phyloP scores from a whole-genome alignment of 2,888 invertebrate genomes.

The Anoncus sp. region DNA sequence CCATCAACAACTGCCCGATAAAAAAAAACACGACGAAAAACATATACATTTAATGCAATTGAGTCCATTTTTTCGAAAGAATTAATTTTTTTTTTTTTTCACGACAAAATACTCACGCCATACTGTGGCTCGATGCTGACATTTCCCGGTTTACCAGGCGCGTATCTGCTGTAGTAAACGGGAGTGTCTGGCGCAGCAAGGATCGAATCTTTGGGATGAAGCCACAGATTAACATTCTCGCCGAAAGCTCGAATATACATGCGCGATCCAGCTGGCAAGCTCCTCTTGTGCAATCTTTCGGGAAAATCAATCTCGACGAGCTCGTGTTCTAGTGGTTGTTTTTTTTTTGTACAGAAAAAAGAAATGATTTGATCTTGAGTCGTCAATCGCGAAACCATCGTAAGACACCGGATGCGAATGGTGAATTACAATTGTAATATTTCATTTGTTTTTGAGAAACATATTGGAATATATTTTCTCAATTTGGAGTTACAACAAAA shows the following conservation, averaged over 20 bases:
- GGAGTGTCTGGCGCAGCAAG: conserved; percentile 49
- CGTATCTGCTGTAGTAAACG: conserved; percentile 31
- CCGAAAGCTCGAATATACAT: conserved; percentile 57
- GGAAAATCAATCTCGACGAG: conserved; percentile 41
- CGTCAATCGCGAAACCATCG: too few relatives aligned
- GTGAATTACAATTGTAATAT: too few relatives aligned
- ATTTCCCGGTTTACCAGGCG: neutral
- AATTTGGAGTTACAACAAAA: too few relatives aligned
- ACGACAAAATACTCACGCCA: conserved; percentile 24
- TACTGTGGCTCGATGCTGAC: neutral
- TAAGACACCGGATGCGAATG: too few relatives aligned
- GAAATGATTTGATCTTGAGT: too few relatives aligned
- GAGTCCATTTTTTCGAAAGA: neutral
- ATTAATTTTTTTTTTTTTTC: neutral
- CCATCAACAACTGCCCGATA: conserved; percentile 13
- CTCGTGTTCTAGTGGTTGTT: conserved; percentile 51
- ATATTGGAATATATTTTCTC: too few relatives aligned
- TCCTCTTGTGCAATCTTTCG: conserved; percentile 35
- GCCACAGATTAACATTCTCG: conserved; percentile 47
- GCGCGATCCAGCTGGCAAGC: neutral
- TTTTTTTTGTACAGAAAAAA: conserved; percentile 13
- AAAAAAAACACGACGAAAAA: neutral
- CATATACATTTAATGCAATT: neutral
- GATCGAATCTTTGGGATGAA: conserved; percentile 51
- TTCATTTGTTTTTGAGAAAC: too few relatives aligned